Evolutionary conservation across 1,140 invertebrate genomes (phyloP).

Genomic region (Oryctes rhinoceros): DNA sequence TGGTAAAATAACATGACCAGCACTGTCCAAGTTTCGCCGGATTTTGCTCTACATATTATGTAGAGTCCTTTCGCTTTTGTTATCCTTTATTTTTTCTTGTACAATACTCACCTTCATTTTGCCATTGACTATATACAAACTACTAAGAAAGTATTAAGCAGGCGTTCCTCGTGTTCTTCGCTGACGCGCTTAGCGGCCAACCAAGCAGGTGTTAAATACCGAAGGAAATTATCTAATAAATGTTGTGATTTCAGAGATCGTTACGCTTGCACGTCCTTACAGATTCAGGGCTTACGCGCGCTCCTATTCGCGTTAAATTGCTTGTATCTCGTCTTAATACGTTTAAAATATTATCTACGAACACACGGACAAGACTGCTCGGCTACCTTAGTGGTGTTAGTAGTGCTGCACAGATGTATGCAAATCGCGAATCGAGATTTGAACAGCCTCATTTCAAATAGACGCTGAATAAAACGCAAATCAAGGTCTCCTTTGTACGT

Average conservation of each 20-base stretch:
- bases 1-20: too few species aligned
- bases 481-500: neutral
- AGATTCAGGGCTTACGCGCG: slow-evolving; percentile 16
- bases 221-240: slow-evolving; percentile 31
- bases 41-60: too few species aligned
- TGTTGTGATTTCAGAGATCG: slow-evolving; percentile 20
- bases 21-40: too few species aligned
- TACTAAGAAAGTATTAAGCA: too few species aligned
- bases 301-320: slow-evolving; percentile 9
- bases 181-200: neutral
- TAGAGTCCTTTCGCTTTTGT: too few species aligned
- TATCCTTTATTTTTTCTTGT: too few species aligned
- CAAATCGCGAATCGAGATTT: neutral
- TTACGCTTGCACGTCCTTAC: neutral
- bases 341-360: slow-evolving; percentile 4
- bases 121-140: too few species aligned
- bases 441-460: neutral
- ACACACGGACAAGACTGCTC: neutral
- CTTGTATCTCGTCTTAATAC: slow-evolving; percentile 7
- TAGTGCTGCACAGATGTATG: neutral
- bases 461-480: neutral
- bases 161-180: neutral
- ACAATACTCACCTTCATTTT: too few species aligned
- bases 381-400: neutral
- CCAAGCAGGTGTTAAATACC: slow-evolving; percentile 31